Conservation (phyloP, 2,113 vertebrate species). For the Oncorhynchus tshawytscha region DNA sequence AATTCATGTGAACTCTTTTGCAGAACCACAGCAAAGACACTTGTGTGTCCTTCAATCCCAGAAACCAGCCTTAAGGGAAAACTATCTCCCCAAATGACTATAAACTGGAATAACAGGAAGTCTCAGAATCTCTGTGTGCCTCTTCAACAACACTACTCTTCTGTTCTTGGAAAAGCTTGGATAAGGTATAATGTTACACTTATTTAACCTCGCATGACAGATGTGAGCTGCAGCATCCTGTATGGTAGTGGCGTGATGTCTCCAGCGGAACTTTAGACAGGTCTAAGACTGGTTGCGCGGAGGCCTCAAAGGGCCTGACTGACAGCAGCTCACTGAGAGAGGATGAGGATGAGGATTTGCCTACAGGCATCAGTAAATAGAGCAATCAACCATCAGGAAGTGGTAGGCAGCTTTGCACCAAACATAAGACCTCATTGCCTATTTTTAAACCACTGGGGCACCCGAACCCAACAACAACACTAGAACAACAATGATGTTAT, state of each 20-base stretch:
- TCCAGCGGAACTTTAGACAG: no score
- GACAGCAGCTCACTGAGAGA: no score
- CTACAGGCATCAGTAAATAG: constrained; percentile 1
- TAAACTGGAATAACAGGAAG: no score
- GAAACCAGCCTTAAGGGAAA: neutral
- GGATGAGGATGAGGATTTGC: neutral
- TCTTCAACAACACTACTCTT: no score
- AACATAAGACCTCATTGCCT: no score
- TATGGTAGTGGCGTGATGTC: neutral
- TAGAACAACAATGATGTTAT: neutral
- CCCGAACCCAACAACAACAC: neutral
- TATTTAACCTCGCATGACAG: neutral
- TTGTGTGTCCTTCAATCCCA: neutral
- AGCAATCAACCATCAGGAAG: constrained; percentile 9
- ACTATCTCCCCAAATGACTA: neutral
- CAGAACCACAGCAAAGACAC: constrained; percentile 1
- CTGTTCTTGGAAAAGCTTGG: no score
- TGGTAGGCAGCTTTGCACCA: constrained; percentile 23
- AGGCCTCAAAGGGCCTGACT: neutral
- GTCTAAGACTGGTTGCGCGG: no score
- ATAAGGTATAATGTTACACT: no score
- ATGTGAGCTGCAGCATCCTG: neutral
- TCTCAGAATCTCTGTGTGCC: neutral
- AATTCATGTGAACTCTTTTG: constrained; percentile 6
- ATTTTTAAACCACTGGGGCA: neutral